Evolutionary conservation across 2,797 vertebrate species (phyloP).

Genomic region (Mionectes olivaceus): DNA sequence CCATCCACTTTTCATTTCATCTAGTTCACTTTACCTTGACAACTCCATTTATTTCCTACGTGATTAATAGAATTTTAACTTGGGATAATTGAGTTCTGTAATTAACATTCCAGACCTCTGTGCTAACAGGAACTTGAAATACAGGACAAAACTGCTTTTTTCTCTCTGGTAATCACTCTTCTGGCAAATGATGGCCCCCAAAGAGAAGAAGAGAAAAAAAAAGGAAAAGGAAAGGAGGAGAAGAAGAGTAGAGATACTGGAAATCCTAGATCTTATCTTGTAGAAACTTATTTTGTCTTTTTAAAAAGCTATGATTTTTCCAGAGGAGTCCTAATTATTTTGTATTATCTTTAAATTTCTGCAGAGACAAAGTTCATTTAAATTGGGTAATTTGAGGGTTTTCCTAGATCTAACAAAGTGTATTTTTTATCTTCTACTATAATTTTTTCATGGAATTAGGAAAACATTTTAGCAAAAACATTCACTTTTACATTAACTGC

Average conservation of each 20-base stretch:
- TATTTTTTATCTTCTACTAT: neutral
- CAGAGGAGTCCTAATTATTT: neutral
- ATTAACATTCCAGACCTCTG: constrained; percentile 23
- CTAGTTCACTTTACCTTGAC: neutral
- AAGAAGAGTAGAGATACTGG: neutral
- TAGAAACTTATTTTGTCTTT: neutral
- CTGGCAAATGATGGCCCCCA: neutral
- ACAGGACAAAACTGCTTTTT: neutral
- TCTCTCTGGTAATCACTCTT: neutral
- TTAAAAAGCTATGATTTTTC: neutral
- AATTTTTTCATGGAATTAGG: neutral
- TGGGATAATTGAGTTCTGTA: constrained; percentile 15
- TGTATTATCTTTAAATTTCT: neutral
- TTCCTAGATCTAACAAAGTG: neutral
- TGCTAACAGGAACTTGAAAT: neutral
- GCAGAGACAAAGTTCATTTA: neutral
- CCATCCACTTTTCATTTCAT: neutral
- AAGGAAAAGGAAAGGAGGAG: neutral
- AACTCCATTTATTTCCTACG: neutral
- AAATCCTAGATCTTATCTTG: neutral
- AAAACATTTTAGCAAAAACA: neutral
- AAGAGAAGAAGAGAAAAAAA: neutral
- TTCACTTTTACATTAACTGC: neutral
- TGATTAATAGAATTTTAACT: constrained; percentile 16
- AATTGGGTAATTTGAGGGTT: neutral